A percentile compares a stretch with the other conserved stretches of the same genome.
Evolutionary conservation across 2,113 vertebrate species (phyloP).

Genomic region (Osmerus mordax): DNA sequence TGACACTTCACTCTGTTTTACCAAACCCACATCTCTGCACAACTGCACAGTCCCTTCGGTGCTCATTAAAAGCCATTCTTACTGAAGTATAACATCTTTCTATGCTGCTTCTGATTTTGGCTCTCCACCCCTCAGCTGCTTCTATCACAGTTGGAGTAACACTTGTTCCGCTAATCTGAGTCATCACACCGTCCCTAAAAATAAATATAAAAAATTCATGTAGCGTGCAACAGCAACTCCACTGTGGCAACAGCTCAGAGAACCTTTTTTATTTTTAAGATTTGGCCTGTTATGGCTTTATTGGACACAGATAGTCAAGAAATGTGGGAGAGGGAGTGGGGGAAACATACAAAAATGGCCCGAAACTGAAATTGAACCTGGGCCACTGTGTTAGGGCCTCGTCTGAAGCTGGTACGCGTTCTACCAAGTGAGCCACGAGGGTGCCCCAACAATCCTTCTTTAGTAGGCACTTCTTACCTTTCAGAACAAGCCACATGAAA

Average conservation of each 20-base stretch:
- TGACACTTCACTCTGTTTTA: background rate
- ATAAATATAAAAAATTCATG: too few relatives aligned
- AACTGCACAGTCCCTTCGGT: conserved; percentile 45
- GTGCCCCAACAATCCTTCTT: too few relatives aligned
- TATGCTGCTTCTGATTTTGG: conserved; percentile 15
- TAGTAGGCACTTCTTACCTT: too few relatives aligned
- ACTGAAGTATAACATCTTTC: conserved; percentile 45
- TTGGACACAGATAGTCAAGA: too few relatives aligned
- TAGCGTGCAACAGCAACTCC: too few relatives aligned
- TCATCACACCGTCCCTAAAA: background rate
- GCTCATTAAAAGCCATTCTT: conserved; percentile 60
- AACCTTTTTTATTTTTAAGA: background rate
- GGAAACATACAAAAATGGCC: too few relatives aligned
- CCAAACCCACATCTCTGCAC: background rate
- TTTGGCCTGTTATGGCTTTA: too few relatives aligned
- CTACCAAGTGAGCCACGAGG: background rate
- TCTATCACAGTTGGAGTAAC: conserved; percentile 15
- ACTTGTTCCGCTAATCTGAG: conserved; percentile 6
- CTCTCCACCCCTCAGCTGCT: conserved; percentile 7
- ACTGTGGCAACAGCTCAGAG: too few relatives aligned
- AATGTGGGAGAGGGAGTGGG: too few relatives aligned
- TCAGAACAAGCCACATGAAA: background rate
- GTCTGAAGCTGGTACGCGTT: too few relatives aligned
- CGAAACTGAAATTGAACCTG: too few relatives aligned
- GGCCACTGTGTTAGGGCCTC: too few relatives aligned